phyloP scores from a whole-genome alignment of 2,888 invertebrate species.

The Chaetogeoica ovagalla region DNA sequence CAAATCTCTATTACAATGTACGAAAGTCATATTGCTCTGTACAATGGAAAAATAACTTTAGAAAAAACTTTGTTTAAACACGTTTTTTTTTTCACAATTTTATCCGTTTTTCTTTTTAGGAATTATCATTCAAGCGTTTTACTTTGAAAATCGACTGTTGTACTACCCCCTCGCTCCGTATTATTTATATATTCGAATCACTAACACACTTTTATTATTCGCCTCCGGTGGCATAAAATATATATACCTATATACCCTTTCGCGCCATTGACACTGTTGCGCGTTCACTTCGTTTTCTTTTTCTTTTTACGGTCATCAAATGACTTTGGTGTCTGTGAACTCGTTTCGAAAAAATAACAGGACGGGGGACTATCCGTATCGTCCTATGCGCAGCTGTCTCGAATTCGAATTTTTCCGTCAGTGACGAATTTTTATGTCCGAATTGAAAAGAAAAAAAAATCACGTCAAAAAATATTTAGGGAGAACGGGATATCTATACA shows the following conservation, averaged over 20 bases:
- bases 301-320: neutral
- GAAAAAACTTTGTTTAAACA: neutral
- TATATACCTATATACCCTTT: conserved; percentile 7
- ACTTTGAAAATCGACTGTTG: too few species aligned
- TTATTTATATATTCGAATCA: conserved; percentile 30
- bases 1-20: too few species aligned
- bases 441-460: too few species aligned
- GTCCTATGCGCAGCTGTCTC: too few species aligned
- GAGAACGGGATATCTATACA: too few species aligned
- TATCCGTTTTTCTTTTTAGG: neutral
- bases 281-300: conserved; percentile 26
- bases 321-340: conserved; percentile 30
- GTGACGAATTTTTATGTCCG: too few species aligned
- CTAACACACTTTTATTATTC: conserved; percentile 39
- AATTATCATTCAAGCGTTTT: neutral
- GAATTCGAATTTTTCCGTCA: too few species aligned
- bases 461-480: too few species aligned
- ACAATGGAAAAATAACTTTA: too few species aligned
- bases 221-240: conserved; percentile 24
- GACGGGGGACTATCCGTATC: neutral
- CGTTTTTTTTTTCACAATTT: neutral
- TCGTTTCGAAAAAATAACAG: conserved; percentile 28
- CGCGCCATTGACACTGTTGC: conserved; percentile 10
- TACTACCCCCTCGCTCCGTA: too few species aligned
- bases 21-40: too few species aligned